A percentile compares a stretch with the other conserved stretches of the same genome.
phyloP scores from a whole-genome alignment of 2,888 invertebrate genomes.

The Rhodophaea formosa region DNA sequence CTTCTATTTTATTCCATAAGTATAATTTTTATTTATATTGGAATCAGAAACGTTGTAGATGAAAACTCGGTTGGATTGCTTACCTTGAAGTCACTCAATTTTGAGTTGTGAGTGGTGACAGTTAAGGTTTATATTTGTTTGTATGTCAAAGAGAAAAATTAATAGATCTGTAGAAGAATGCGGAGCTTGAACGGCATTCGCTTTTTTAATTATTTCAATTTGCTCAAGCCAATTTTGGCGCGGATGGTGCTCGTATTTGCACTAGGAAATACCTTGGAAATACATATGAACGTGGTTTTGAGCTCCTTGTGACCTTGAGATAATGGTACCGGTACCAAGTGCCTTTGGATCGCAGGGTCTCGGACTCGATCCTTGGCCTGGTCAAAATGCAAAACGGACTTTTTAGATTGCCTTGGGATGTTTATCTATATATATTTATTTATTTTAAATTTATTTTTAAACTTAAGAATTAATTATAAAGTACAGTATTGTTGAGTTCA shows the following conservation, averaged over 20 bases:
- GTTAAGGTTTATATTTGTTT: background rate
- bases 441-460: too few relatives aligned
- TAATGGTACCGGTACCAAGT: background rate
- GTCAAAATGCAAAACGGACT: too few relatives aligned
- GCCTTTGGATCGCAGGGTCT: too few relatives aligned
- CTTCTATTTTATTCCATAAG: background rate
- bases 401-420: too few relatives aligned
- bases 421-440: too few relatives aligned
- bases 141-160: slow-evolving; percentile 33
- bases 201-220: slow-evolving; percentile 62
- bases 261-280: too few relatives aligned
- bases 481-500: too few relatives aligned
- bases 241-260: background rate
- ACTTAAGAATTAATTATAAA: too few relatives aligned
- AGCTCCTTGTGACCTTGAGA: background rate
- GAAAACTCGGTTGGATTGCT: background rate
- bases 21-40: background rate
- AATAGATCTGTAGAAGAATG: slow-evolving; percentile 61
- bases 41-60: background rate
- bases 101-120: background rate
- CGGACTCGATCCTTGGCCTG: too few relatives aligned
- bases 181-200: slow-evolving; percentile 51
- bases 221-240: slow-evolving; percentile 39
- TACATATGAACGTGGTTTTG: too few relatives aligned
- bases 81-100: background rate